Evolutionary conservation across 2,797 vertebrate genomes (phyloP), one percentile per base, ranked within the genome.

Genomic region (Mergus octosetaceus): DNA sequence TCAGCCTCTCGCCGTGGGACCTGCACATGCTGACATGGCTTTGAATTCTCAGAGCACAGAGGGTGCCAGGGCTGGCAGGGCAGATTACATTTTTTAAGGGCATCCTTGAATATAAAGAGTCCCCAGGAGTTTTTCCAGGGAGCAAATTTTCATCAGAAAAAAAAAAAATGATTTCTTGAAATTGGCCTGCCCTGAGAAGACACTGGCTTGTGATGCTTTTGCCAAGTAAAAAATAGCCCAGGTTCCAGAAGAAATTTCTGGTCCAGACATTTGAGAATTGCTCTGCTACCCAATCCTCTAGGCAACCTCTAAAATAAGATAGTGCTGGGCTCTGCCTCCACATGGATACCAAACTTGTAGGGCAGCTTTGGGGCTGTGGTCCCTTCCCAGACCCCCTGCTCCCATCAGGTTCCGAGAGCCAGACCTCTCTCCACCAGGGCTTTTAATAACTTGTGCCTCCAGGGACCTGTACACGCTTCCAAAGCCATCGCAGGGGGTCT

Each of bases 211-310:
- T 82, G 83, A 22, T 53, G 34, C 30, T 87, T 90, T 85, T 95
- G 84, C 86, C 90, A 95, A 84, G 88, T 79, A 94, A 97, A 87
- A 79, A 45, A 25, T 8, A 62, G 85, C 84, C 71, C 62, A 43
- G 68, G 71, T 90, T 92, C 71, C 80, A 64, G 49, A 76, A 57
- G 53, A 90, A 82, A 85, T 94, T 95, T 96, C 90, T 10, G 0
- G 61, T 70, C 70, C 4, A 30, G 75, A 45, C 56, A 4, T 80
- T 86, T 70, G 77, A 91, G 47, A 73, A 60, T 27, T 93, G 56
- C 32, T 86, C 54, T 72, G 14, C 90, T 81, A 70, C 78, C 75
- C 70, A 85, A 75, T 88, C 56, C 90, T 93, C 90, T 41, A 93
- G 90, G 79, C 85, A 73, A 78, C 32, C 12, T n/a, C 56, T 93